A percentile compares a stretch with the other conserved stretches of the same genome.
Conservation (phyloP, 2,113 vertebrate genomes). For the Scatophagus argus region DNA sequence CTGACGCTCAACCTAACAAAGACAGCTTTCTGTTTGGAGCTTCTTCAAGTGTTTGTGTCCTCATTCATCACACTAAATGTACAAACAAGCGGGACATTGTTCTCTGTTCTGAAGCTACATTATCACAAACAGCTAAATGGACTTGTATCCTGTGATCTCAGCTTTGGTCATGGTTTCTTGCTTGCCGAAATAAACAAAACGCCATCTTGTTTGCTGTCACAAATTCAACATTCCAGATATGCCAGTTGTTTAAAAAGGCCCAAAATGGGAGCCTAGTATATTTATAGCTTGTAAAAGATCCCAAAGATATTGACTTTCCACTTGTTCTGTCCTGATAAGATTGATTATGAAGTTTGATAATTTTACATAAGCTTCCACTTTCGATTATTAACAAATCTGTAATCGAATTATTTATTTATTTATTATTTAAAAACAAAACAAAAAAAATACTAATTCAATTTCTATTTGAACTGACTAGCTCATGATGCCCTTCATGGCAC, state of each 20-base stretch:
- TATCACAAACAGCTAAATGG: background rate
- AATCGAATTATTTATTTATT: no score
- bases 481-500: no score
- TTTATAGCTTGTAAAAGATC: background rate
- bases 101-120: constrained; percentile 7
- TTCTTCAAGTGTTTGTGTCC: constrained; percentile 8
- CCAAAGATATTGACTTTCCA: background rate
- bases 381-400: no score
- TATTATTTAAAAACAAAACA: no score
- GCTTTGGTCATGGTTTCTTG: constrained; percentile 10
- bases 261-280: background rate
- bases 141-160: constrained; percentile 38
- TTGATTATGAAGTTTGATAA: no score
- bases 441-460: no score
- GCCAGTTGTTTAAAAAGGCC: background rate
- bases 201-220: constrained; percentile 11
- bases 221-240: background rate
- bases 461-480: no score
- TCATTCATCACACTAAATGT: background rate
- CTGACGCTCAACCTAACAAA: background rate
- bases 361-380: no score
- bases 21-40: background rate
- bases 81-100: constrained; percentile 27
- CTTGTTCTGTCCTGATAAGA: no score
- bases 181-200: background rate